Evolutionary conservation across 2,888 invertebrate species (phyloP).

Genomic region (Nebria brevicollis): DNA sequence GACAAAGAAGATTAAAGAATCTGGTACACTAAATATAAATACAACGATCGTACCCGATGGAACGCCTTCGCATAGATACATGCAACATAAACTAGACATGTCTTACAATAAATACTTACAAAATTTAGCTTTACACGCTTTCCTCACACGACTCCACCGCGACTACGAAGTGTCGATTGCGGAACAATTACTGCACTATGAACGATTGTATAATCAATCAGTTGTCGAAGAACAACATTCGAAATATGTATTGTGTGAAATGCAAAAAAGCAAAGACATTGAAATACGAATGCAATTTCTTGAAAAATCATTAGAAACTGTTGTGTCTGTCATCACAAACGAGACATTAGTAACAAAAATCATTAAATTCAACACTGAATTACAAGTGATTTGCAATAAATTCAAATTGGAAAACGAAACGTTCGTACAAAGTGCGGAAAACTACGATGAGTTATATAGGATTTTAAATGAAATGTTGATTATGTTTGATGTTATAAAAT

Average conservation of each 20-base stretch:
- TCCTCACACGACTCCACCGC: slow-evolving; percentile 14
- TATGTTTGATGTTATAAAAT: slow-evolving; percentile 21
- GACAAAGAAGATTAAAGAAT: not conserved
- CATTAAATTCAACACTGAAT: slow-evolving; percentile 17
- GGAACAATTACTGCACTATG: slow-evolving; percentile 23
- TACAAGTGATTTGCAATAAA: slow-evolving; percentile 31
- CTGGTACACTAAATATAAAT: not conserved
- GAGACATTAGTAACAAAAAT: slow-evolving; percentile 21
- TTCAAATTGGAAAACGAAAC: slow-evolving; percentile 28
- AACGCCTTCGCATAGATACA: slow-evolving; percentile 27
- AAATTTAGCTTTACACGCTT: slow-evolving; percentile 24
- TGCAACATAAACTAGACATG: slow-evolving; percentile 41
- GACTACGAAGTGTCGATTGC: slow-evolving; percentile 10
- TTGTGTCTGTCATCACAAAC: not conserved
- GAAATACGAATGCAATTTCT: slow-evolving; percentile 30
- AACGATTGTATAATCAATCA: slow-evolving; percentile 23
- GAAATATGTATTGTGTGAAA: slow-evolving; percentile 16
- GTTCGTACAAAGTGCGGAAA: slow-evolving; percentile 24
- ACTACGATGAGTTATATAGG: slow-evolving; percentile 17
- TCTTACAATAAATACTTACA: slow-evolving; percentile 37
- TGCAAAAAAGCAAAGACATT: slow-evolving; percentile 19
- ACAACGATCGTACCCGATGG: not conserved
- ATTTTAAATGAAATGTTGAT: slow-evolving; percentile 12
- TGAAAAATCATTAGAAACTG: slow-evolving; percentile 16
- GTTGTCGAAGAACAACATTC: slow-evolving; percentile 12